A percentile compares a stretch with the other conserved stretches of the same genome.
Conservation (phyloP, 2,888 invertebrate genomes). For the Taphrorychus bicolor region DNA sequence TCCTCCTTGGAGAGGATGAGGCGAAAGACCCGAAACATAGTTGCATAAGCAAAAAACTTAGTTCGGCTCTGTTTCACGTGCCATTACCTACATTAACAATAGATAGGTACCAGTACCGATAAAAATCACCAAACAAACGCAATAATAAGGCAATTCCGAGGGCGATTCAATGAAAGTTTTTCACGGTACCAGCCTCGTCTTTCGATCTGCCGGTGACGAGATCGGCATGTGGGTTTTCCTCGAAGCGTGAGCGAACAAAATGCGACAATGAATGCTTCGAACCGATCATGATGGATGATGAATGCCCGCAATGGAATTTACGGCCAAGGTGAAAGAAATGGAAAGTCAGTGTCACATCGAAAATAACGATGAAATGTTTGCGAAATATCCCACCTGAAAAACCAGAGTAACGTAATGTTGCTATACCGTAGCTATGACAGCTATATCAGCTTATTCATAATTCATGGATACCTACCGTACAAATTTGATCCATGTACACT, state of each 20-base stretch:
- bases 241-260: neutral
- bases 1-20: too few species aligned
- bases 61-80: neutral
- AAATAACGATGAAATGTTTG: neutral
- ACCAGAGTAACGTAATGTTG: too few species aligned
- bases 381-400: too few species aligned
- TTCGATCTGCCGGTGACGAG: constrained; percentile 7
- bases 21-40: too few species aligned
- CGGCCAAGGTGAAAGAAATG: constrained; percentile 19
- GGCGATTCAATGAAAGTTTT: constrained; percentile 16
- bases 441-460: too few species aligned
- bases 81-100: constrained; percentile 4
- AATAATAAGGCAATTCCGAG: neutral
- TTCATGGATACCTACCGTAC: too few species aligned
- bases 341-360: constrained; percentile 12
- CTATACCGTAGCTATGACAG: too few species aligned
- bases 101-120: too few species aligned
- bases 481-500: too few species aligned
- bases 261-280: neutral
- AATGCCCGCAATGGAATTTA: constrained; percentile 5
- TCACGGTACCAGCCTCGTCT: constrained; percentile 10
- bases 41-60: too few species aligned
- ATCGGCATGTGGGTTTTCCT: constrained; percentile 25
- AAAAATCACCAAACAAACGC: constrained; percentile 2
- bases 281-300: constrained; percentile 7